A percentile compares a stretch with the other conserved stretches of the same genome.
Conservation (phyloP, 1,140 invertebrate genomes). For the Listronotus oregonensis region DNA sequence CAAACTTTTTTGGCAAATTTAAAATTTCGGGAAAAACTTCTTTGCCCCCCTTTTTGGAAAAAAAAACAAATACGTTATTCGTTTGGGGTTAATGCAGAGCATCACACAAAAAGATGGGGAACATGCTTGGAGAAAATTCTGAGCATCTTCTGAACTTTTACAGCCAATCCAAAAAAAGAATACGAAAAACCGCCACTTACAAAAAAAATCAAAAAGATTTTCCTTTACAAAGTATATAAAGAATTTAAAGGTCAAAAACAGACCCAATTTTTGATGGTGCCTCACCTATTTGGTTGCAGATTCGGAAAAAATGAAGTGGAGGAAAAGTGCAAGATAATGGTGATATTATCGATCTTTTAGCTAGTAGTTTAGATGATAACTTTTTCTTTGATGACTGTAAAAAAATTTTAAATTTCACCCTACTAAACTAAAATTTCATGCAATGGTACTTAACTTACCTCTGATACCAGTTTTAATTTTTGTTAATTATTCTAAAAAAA, state of each 20-base stretch:
- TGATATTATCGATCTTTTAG: slow-evolving; percentile 39
- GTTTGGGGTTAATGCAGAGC: slow-evolving; percentile 85
- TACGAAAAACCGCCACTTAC: slow-evolving; percentile 59
- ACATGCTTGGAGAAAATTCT: slow-evolving; percentile 75
- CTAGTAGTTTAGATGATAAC: slow-evolving; percentile 39
- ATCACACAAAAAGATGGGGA: slow-evolving; percentile 75
- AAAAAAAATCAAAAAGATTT: slow-evolving; percentile 64
- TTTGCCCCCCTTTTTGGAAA: slow-evolving; percentile 87
- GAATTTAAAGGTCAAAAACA: slow-evolving; percentile 64
- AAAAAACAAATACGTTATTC: slow-evolving; percentile 76
- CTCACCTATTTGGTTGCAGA: slow-evolving; percentile 69
- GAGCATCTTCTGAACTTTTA: slow-evolving; percentile 69
- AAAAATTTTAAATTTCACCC: slow-evolving; percentile 36
- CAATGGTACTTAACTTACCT: slow-evolving; percentile 28
- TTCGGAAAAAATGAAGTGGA: slow-evolving; percentile 53
- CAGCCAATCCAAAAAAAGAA: slow-evolving; percentile 52
- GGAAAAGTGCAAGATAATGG: slow-evolving; percentile 27
- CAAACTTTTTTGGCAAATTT: slow-evolving; percentile 79
- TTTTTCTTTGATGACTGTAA: slow-evolving; percentile 40
- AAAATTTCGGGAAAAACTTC: slow-evolving; percentile 88
- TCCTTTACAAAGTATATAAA: slow-evolving; percentile 69
- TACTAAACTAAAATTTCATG: slow-evolving; percentile 36
- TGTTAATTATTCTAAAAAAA: too few species aligned
- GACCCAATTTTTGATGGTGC: slow-evolving; percentile 68
- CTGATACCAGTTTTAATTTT: too few species aligned